Base-by-base conservation (phyloP, 2,797 vertebrate genomes). In the Lithobates pipiens region DNA sequence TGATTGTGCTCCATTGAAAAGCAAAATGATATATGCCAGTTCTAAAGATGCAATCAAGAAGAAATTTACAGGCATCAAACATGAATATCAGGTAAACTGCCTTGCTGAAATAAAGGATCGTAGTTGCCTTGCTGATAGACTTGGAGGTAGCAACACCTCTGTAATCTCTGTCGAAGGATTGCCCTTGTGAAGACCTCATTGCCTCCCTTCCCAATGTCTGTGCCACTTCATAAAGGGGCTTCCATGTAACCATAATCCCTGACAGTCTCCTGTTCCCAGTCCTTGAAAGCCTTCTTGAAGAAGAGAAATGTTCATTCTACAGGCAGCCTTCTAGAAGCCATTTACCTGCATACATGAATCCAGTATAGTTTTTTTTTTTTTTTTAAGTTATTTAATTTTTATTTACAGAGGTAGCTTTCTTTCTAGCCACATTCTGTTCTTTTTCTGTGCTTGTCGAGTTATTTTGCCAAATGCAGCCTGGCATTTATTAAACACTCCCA, bases 21-120 rank as follows among this genome's bases (percentile, higher is more conserved):
- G 89, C 6, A 97, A 94, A 92, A 96, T 98, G 96, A 72, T 90
- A 36, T 97, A 96, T 0, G 93, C 96, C 1, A 94, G 94, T 90
- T 96, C 96, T 85, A 96, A 95, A 91, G 89, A 88, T 9, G 90
- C 93, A 63, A 87, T 98, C 50, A 94, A 90, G 88, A 89, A 90
- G 76, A 89, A 90, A 75, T 69, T 96, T n/a, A 44, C 75, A 86
- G 96, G 96, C 88, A 88, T 96, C 91, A 61, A 61, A 61, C 54
- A 61, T 23, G 90, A 93, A 68, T 89, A 94, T 91, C 93, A 97
- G 93, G 78, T 96, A 69, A 96, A 96, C 84, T 95, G 95, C 23
- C 84, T 86, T 18, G 88, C 92, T 89, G 93, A 94, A 89, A 92
- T 91, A 86, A 13, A n/a, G 7, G 92, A 92, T 80, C 85, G 84